Evolutionary conservation across 2,797 vertebrate genomes (phyloP).

Genomic region (Spondyliosoma cantharus): DNA sequence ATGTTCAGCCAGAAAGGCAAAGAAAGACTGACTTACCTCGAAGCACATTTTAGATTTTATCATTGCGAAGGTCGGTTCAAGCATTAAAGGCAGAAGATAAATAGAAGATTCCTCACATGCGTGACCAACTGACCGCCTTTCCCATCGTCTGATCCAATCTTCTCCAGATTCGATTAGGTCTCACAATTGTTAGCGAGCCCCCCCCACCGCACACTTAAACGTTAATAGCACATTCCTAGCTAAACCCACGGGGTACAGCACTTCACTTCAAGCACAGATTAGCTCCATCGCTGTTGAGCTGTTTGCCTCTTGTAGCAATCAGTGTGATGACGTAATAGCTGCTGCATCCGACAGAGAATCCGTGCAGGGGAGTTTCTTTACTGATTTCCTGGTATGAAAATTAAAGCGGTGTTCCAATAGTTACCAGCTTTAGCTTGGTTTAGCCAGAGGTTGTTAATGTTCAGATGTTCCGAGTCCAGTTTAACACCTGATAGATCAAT

Average conservation of each 20-base stretch:
- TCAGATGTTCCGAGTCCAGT: constrained; percentile 51
- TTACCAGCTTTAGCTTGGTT: constrained; percentile 60
- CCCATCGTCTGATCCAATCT: constrained; percentile 39
- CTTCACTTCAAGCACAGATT: constrained; percentile 79
- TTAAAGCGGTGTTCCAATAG: constrained; percentile 59
- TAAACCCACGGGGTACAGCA: constrained; percentile 67
- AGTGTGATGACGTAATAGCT: constrained; percentile 55
- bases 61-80: background rate
- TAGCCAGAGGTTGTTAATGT: constrained; percentile 40
- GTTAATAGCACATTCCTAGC: constrained; percentile 70
- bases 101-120: background rate
- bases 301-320: constrained; percentile 61
- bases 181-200: constrained; percentile 50
- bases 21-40: constrained; percentile 38
- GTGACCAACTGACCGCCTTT: constrained; percentile 18
- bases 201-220: constrained; percentile 25
- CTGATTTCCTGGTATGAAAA: constrained; percentile 63
- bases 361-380: constrained; percentile 47
- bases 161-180: constrained; percentile 60
- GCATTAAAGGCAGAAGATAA: background rate
- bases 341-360: constrained; percentile 38
- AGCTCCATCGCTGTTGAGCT: constrained; percentile 57
- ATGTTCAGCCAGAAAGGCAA: constrained; percentile 60
- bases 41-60: constrained; percentile 3
- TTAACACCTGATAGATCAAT: constrained; percentile 39